These are phyloP conservation scores for Frankliniella fusca DNA, from an alignment of 2,888 invertebrate genomes.

Conservation along the genomic window DNA sequence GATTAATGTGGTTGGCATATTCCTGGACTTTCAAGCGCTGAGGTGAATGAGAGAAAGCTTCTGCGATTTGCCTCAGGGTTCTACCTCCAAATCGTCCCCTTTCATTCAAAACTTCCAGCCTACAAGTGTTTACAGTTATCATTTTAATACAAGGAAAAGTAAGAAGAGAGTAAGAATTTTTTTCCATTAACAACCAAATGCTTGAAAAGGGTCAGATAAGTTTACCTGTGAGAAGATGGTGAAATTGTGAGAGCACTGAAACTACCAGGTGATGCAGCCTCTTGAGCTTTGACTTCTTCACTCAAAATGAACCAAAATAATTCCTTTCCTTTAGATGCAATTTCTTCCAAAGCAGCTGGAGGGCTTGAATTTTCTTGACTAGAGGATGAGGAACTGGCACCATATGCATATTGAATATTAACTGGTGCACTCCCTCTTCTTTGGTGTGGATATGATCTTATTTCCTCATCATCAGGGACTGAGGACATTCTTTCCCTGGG, in stretches of 20 bases:
- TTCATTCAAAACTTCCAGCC: not conserved
- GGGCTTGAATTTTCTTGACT: not conserved
- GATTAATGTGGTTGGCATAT: constrained; percentile 52
- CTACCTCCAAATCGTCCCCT: not conserved
- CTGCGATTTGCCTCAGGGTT: constrained; percentile 50
- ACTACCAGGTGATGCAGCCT: not conserved
- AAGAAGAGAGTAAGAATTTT: not conserved
- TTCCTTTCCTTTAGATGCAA: not conserved
- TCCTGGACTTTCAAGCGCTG: constrained; percentile 52
- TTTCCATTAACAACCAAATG: not conserved
- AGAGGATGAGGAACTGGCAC: not conserved
- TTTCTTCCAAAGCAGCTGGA: not conserved
- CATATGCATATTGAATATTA: not conserved
- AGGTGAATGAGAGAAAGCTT: constrained; percentile 52
- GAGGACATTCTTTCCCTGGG: constrained; percentile 5
- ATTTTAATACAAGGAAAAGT: not conserved
- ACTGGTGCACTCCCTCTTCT: not conserved
- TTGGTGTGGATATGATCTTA: not conserved
- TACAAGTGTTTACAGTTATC: not conserved
- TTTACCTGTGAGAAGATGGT: not conserved
- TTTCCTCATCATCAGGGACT: not conserved
- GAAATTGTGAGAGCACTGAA: not conserved
- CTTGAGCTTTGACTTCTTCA: not conserved
- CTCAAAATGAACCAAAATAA: not conserved
- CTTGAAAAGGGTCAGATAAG: not conserved